These are phyloP conservation scores for Stratiomys singularior DNA, from an alignment of 2,888 invertebrate species.

Conservation along the genomic window DNA sequence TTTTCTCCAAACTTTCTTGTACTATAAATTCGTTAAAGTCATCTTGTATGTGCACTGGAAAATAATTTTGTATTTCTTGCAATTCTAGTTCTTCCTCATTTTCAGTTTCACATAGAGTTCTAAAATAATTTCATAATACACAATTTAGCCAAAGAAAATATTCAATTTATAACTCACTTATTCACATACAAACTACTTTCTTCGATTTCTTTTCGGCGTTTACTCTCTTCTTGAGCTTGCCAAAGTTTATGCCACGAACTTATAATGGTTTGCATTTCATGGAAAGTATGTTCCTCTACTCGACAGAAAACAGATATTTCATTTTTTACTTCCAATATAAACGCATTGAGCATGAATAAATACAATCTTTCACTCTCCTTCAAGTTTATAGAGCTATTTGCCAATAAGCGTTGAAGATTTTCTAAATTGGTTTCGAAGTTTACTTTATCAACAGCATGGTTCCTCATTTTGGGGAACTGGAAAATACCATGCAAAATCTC, in stretches of 20 bases:
- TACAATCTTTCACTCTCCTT: slow-evolving; percentile 59
- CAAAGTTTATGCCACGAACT: slow-evolving; percentile 75
- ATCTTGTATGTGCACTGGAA: slow-evolving; percentile 74
- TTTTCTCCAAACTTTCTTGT: slow-evolving; percentile 67
- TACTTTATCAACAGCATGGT: slow-evolving; percentile 14
- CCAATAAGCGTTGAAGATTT: slow-evolving; percentile 26
- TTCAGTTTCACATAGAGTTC: slow-evolving; percentile 73
- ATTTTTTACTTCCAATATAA: slow-evolving; percentile 76
- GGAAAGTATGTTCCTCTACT: slow-evolving; percentile 65
- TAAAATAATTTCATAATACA: slow-evolving; percentile 55
- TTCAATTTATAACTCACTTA: slow-evolving; percentile 66
- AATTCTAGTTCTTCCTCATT: slow-evolving; percentile 75
- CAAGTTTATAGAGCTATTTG: slow-evolving; percentile 45
- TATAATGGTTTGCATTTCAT: slow-evolving; percentile 69
- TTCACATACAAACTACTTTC: slow-evolving; percentile 82
- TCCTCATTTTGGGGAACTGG: slow-evolving; percentile 59
- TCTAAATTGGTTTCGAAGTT: not conserved
- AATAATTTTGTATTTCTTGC: slow-evolving; percentile 75
- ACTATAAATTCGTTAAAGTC: slow-evolving; percentile 77
- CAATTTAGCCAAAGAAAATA: not conserved
- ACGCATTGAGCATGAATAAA: slow-evolving; percentile 65
- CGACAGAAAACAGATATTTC: slow-evolving; percentile 69
- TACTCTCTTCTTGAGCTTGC: slow-evolving; percentile 78
- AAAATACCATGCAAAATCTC: slow-evolving; percentile 58
- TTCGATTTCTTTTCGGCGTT: slow-evolving; percentile 74